Conservation (phyloP, 2,797 vertebrate species). For the Pipistrellus kuhlii region DNA sequence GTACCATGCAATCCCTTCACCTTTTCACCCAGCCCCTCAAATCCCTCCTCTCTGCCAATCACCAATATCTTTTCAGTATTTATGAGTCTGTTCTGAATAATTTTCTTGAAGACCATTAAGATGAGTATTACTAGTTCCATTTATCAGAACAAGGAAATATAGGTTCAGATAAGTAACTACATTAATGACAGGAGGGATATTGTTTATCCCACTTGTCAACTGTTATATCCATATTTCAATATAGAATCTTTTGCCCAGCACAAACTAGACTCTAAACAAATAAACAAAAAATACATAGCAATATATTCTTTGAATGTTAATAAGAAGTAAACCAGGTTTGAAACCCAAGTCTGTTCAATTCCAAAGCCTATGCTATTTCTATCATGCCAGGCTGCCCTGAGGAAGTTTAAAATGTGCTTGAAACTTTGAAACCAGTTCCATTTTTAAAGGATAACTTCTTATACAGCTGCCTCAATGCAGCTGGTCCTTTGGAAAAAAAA, state of each 20-base stretch:
- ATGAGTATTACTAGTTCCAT: neutral
- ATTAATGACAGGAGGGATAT: neutral
- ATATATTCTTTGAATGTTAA: slow-evolving; percentile 45
- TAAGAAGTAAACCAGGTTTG: slow-evolving; percentile 42
- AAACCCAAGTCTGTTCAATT: neutral
- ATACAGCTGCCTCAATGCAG: slow-evolving; percentile 69
- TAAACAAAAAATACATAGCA: neutral
- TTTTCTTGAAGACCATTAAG: neutral
- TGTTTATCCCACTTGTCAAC: neutral
- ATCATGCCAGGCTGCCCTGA: neutral
- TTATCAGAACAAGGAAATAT: slow-evolving; percentile 52
- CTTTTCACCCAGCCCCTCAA: neutral
- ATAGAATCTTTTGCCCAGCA: neutral
- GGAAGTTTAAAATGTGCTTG: slow-evolving; percentile 57
- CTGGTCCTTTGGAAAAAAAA: slow-evolving; percentile 67
- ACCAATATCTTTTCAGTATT: neutral
- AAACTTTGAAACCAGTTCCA: slow-evolving; percentile 68
- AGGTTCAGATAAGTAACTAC: neutral
- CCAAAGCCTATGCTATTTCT: slow-evolving; percentile 13
- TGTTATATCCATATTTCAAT: neutral
- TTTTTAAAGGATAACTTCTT: slow-evolving; percentile 74
- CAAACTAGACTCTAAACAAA: slow-evolving; percentile 16
- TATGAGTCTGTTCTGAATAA: neutral
- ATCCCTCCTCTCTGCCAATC: neutral
- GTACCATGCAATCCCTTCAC: neutral